Evolutionary conservation across 2,888 invertebrate species (phyloP).

Genomic region (Netelia fuscicornis): DNA sequence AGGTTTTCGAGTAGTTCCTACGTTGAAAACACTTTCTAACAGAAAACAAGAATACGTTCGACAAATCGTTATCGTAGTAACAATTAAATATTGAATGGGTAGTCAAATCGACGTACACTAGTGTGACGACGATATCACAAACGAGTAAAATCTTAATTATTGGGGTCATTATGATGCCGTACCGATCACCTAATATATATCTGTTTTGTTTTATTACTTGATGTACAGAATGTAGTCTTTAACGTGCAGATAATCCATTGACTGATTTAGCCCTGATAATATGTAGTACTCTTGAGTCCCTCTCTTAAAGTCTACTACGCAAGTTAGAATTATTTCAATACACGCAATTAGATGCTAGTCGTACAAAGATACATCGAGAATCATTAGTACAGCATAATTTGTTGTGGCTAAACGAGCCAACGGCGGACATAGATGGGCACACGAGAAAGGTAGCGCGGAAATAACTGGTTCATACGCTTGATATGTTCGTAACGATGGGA

Average conservation of each 20-base stretch:
- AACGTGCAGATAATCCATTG: conserved; percentile 32
- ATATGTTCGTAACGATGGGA: conserved; percentile 51
- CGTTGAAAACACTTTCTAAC: background rate
- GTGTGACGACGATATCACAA: background rate
- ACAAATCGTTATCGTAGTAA: background rate
- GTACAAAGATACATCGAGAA: conserved; percentile 51
- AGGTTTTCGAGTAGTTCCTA: background rate
- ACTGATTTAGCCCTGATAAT: conserved; percentile 16
- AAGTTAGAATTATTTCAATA: conserved; percentile 20
- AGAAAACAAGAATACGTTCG: background rate
- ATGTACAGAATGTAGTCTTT: conserved; percentile 15
- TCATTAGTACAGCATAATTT: conserved; percentile 30
- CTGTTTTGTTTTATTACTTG: conserved; percentile 14
- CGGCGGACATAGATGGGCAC: conserved; percentile 17
- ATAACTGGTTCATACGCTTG: conserved; percentile 41
- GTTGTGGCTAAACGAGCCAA: conserved; percentile 13
- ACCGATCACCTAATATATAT: conserved; percentile 11
- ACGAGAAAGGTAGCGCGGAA: conserved; percentile 32
- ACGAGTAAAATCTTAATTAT: conserved; percentile 32
- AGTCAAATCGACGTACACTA: conserved; percentile 2
- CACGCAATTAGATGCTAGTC: conserved; percentile 21
- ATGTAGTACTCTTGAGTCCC: conserved; percentile 46
- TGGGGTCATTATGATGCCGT: conserved; percentile 33
- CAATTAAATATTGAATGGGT: background rate
- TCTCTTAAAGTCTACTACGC: conserved; percentile 33